Base-by-base conservation (phyloP, 2,888 invertebrate genomes). In the Pilophorus perplexus region DNA sequence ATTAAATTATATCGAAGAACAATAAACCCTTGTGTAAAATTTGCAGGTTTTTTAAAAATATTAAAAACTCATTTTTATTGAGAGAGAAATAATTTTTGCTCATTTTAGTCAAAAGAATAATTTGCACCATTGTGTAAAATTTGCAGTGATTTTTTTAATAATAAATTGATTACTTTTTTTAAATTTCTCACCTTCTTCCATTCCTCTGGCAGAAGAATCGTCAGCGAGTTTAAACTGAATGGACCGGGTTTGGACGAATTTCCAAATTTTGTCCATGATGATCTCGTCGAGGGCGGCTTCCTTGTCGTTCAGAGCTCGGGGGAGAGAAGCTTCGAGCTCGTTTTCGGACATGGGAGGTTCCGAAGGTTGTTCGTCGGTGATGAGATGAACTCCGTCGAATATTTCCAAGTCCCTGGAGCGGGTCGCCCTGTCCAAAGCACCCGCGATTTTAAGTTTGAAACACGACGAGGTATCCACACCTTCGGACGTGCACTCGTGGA, bases 211-310 rank as follows among this genome's bases (percentile, higher is more conserved):
- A 68, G 84, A 80, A 71, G 84, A 82, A n/a, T 44, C 38, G 5
- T 14, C 27, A n/a, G 48, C 12, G 73, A 90, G 83, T 77, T 89
- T 90, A 71, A 90, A 82, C 86, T 88, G 78, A 3, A 91, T 78
- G 62, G 89, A 89, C 78, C 90, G 89, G 73, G 85, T 84, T 77
- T 86, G 85, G 78, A 91, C 82, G 79, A 90, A 90, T 74, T 82
- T 84, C 69, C 85, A 80, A 72, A 90, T 78, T 74, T 85, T 87
- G 75, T 89, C 86, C 74, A 87, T 77, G 74, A 92, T 89, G 78
- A 91, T 80, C 71, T 82, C 82, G 76, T 89, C 89, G 64, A 91
- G 78, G 5, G 86, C 85, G 71, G 85, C 84, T 52, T 87, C 85
- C 68, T 83, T 83, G 74, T 89, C 90, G 60, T 85, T 85, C 68